phyloP scores from a whole-genome alignment of 1,140 invertebrate genomes.

The Copidosoma floridanum region DNA sequence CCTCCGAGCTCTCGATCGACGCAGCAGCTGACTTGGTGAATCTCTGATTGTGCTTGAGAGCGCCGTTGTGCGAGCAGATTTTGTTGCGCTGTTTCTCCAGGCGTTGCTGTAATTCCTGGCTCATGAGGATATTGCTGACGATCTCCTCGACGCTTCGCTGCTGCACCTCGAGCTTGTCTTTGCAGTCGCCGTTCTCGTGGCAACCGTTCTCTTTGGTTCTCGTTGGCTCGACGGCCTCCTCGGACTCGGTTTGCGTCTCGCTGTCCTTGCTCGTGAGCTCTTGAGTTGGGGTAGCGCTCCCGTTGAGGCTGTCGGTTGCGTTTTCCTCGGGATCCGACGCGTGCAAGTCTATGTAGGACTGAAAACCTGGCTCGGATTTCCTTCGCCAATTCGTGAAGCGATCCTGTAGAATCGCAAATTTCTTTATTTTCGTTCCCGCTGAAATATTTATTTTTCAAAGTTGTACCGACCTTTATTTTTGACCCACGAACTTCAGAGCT shows the following conservation, averaged over 20 bases:
- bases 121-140: conserved; percentile 79
- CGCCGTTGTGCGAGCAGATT: conserved; percentile 44
- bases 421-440: background rate
- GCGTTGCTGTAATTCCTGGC: conserved; percentile 77
- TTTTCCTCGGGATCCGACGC: conserved; percentile 47
- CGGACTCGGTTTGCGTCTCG: background rate
- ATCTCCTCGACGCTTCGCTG: conserved; percentile 76
- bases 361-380: conserved; percentile 70
- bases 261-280: background rate
- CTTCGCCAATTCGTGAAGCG: conserved; percentile 63
- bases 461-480: conserved; percentile 48
- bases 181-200: conserved; percentile 27
- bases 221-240: background rate
- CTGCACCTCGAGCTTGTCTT: conserved; percentile 33
- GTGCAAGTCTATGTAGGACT: conserved; percentile 49
- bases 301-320: background rate
- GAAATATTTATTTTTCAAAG: background rate
- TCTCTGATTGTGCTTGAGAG: conserved; percentile 56
- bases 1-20: conserved; percentile 48
- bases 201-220: conserved; percentile 24
- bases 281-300: background rate
- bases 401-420: conserved; percentile 39
- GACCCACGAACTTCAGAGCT: conserved; percentile 45
- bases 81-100: conserved; percentile 58
- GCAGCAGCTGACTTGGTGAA: conserved; percentile 48